Evolutionary conservation across 1,140 invertebrate species (phyloP), one percentile per base, ranked within the genome.

Genomic region (Homalodisca vitripennis): DNA sequence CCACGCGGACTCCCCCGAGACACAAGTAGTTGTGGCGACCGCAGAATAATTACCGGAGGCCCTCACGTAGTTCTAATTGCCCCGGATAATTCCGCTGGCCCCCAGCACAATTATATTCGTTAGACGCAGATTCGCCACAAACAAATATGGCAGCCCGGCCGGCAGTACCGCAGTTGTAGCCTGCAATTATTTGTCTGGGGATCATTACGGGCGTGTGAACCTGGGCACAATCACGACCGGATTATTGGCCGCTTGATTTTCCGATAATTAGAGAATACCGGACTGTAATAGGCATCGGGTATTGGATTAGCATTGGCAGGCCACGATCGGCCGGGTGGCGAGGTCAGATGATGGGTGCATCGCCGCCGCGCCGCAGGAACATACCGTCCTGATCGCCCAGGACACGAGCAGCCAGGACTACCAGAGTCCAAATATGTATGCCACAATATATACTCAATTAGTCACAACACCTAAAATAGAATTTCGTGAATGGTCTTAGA

Each of bases 111-210:
- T 26, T 60, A 60, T 60, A 60, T 60, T 60, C 55, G 55, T 60
- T 60, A 60, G 27, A 10, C 34, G 24, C 13, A 12, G 55, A 60
- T 60, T 60, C 27, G 55, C 55, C 55, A 60, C 55, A 60, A 60
- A 60, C 55, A 60, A 60, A 60, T 60, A 60, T 60, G 55, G 55
- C 55, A 26, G 55, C 55, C 34, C n/a, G n/a, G n/a, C n/a, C n/a
- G n/a, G n/a, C n/a, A n/a, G n/a, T n/a, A n/a, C n/a, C n/a, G 48
- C 6, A 3, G 55, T 60, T 27, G 55, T 29, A 27, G 14, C 6
- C 22, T 60, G 55, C 29, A 60, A 60, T 60, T 60, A 60, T 60
- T 60, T 60, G 55, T 60, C 24, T 60, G 55, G 24, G 55, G 14
- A 60, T 60, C 55, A 26, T 60, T 60, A 60, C 14, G 12, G 26